Percentiles rank a stretch among this genome's conserved stretches.
Evolutionary conservation across 2,113 vertebrate genomes (phyloP).

Genomic region (Prietella phreatophila): DNA sequence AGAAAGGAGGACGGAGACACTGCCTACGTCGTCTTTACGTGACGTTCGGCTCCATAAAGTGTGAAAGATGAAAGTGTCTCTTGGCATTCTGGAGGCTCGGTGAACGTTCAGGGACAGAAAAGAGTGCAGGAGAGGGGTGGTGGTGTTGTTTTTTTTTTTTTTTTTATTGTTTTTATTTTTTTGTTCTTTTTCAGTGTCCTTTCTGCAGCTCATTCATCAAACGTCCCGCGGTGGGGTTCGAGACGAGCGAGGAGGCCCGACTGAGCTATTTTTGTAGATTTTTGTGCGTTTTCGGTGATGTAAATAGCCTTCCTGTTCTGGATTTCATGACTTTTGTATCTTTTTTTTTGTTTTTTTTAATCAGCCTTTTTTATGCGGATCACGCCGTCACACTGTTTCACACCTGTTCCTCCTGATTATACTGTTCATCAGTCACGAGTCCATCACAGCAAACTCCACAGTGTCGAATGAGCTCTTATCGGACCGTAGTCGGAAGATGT

Average conservation of each 20-base stretch:
- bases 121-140: not conserved
- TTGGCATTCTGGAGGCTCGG: not conserved
- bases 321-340: conserved; percentile 4
- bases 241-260: not conserved
- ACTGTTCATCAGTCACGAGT: not conserved
- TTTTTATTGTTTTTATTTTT: not conserved
- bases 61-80: not conserved
- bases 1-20: not conserved
- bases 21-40: not conserved
- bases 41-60: not conserved
- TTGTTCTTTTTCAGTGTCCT: not conserved
- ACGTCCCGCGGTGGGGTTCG: not conserved
- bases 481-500: not conserved
- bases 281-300: conserved; percentile 26
- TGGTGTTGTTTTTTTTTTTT: too few relatives aligned
- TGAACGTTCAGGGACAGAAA: not conserved
- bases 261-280: not conserved
- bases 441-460: not conserved
- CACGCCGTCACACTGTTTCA: not conserved
- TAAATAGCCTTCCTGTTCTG: conserved; percentile 31
- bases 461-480: not conserved
- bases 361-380: not conserved
- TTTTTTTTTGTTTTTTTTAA: too few relatives aligned
- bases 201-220: not conserved
- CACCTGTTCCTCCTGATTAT: not conserved